Evolutionary conservation across 2,113 vertebrate genomes (phyloP).

Genomic region (Dermatemys mawii): DNA sequence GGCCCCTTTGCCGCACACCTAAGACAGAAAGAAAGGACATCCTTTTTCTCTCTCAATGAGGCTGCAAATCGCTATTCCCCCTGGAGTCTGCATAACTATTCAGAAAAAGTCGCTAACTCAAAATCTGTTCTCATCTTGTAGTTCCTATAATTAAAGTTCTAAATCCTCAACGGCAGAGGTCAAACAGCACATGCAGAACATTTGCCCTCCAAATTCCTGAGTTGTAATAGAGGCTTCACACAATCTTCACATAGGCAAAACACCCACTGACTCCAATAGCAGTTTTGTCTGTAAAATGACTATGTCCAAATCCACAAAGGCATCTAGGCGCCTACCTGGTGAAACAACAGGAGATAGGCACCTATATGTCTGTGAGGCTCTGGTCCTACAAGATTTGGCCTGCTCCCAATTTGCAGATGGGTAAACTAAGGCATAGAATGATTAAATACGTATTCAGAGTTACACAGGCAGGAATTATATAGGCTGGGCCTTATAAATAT

Average conservation of each 20-base stretch:
- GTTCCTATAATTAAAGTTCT: slow-evolving; percentile 75
- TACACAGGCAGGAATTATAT: neutral
- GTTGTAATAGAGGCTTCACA: slow-evolving; percentile 41
- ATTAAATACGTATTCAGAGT: fast-evolving
- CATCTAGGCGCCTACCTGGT: neutral
- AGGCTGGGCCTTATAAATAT: neutral
- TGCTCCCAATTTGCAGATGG: neutral
- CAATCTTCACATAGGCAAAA: neutral
- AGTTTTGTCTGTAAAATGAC: neutral
- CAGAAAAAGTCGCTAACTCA: slow-evolving; percentile 74
- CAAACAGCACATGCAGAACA: slow-evolving; percentile 73
- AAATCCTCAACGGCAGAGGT: slow-evolving; percentile 74
- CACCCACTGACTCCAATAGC: neutral
- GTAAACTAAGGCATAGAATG: slow-evolving; percentile 12
- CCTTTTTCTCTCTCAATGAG: slow-evolving; percentile 74
- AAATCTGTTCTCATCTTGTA: slow-evolving; percentile 73
- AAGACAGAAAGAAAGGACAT: slow-evolving; percentile 61
- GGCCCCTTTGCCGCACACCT: slow-evolving; percentile 43
- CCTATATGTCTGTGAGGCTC: neutral
- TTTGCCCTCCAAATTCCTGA: slow-evolving; percentile 56
- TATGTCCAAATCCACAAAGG: neutral
- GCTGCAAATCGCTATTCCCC: slow-evolving; percentile 75
- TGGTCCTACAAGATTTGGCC: neutral
- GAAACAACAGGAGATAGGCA: neutral
- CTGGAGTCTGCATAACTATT: slow-evolving; percentile 75